phyloP scores from a whole-genome alignment of 1,140 invertebrate genomes.

The Eueides isabella region DNA sequence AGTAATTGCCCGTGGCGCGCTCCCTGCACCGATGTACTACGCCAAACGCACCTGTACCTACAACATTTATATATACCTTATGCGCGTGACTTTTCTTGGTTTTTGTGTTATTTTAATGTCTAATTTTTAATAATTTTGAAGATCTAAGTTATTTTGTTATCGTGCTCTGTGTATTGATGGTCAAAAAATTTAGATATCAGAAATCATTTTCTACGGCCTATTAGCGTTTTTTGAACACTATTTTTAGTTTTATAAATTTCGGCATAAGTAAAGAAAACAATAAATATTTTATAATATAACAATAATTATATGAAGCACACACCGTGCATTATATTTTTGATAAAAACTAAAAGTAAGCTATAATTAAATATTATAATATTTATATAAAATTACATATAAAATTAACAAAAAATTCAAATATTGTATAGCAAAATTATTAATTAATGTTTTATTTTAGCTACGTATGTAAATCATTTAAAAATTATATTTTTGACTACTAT shows the following conservation, averaged over 20 bases:
- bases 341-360: slow-evolving; percentile 14
- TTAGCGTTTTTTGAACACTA: neutral
- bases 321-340: slow-evolving; percentile 32
- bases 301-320: slow-evolving; percentile 28
- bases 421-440: neutral
- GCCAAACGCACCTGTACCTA: slow-evolving; percentile 97
- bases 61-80: slow-evolving; percentile 52
- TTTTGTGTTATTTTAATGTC: neutral
- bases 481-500: neutral
- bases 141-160: slow-evolving; percentile 7
- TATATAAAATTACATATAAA: neutral
- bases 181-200: neutral
- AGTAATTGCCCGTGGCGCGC: slow-evolving; percentile 97
- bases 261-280: too few species aligned
- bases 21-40: slow-evolving; percentile 99
- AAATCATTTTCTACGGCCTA: neutral
- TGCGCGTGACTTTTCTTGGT: slow-evolving; percentile 19
- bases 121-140: neutral
- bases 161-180: neutral
- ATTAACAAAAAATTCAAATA: neutral
- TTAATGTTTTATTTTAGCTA: neutral
- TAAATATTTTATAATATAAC: neutral
- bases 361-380: slow-evolving; percentile 4
- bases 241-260: neutral
- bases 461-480: neutral